Evolutionary conservation across 2,888 invertebrate genomes (phyloP).

Genomic region (Copidosoma aretas): DNA sequence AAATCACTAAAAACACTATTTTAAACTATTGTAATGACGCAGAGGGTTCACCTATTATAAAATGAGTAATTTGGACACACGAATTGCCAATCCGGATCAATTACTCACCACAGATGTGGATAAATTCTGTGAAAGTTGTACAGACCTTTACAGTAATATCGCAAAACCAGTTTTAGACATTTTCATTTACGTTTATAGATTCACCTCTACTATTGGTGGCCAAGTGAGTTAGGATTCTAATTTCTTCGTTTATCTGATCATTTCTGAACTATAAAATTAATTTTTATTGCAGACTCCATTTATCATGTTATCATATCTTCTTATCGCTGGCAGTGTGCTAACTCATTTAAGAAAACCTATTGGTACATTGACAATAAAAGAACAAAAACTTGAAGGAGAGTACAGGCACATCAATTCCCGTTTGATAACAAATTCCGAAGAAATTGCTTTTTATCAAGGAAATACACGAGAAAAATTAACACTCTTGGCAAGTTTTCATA

Average conservation of each 20-base stretch:
- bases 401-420: conserved; percentile 96
- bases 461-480: conserved; percentile 88
- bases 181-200: conserved; percentile 87
- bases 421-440: conserved; percentile 96
- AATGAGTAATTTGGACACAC: conserved; percentile 92
- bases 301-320: conserved; percentile 85
- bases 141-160: conserved; percentile 94
- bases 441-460: conserved; percentile 84
- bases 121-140: conserved; percentile 94
- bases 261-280: neutral
- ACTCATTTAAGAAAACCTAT: conserved; percentile 89
- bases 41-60: conserved; percentile 96
- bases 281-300: conserved; percentile 76
- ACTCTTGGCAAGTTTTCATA: conserved; percentile 85
- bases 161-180: conserved; percentile 96
- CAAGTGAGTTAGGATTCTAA: conserved; percentile 64
- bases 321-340: conserved; percentile 84
- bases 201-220: conserved; percentile 85
- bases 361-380: conserved; percentile 84
- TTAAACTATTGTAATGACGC: conserved; percentile 37
- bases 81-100: conserved; percentile 96
- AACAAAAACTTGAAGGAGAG: conserved; percentile 98
- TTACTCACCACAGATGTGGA: conserved; percentile 95
- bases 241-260: conserved; percentile 18
- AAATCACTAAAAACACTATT: neutral